A percentile compares a stretch with the other conserved stretches of the same genome.
Conservation (phyloP, 2,888 invertebrate species). For the Athalia circularis region DNA sequence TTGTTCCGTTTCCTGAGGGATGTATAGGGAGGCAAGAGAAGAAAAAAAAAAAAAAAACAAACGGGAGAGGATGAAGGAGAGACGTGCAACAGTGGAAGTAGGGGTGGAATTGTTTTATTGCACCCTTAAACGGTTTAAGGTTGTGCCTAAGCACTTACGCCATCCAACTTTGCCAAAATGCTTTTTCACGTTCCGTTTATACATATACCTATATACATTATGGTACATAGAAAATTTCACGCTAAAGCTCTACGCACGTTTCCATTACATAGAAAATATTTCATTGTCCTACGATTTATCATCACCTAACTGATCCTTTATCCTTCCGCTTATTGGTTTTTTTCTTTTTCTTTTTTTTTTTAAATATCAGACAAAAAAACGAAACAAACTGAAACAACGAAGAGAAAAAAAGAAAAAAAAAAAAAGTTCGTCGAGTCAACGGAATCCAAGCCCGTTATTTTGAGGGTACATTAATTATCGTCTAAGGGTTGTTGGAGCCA, state of each 20-base stretch:
- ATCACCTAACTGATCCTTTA: not conserved
- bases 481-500: too few species aligned
- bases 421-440: too few species aligned
- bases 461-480: too few species aligned
- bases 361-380: not conserved
- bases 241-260: constrained; percentile 50
- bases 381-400: too few species aligned
- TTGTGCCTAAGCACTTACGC: constrained; percentile 51
- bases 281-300: constrained; percentile 40
- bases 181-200: constrained; percentile 47
- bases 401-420: not conserved
- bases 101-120: constrained; percentile 53
- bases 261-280: constrained; percentile 25
- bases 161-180: constrained; percentile 48
- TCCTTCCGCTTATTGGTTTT: too few species aligned
- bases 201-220: too few species aligned
- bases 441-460: too few species aligned
- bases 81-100: constrained; percentile 56
- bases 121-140: constrained; percentile 53
- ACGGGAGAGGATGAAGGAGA: constrained; percentile 49
- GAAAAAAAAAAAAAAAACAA: constrained; percentile 45
- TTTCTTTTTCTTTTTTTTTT: not conserved
- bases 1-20: constrained; percentile 29
- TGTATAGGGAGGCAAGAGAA: constrained; percentile 58
- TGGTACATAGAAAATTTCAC: too few species aligned